Conservation (phyloP, 2,113 vertebrate species). For the Mesocricetus auratus region DNA sequence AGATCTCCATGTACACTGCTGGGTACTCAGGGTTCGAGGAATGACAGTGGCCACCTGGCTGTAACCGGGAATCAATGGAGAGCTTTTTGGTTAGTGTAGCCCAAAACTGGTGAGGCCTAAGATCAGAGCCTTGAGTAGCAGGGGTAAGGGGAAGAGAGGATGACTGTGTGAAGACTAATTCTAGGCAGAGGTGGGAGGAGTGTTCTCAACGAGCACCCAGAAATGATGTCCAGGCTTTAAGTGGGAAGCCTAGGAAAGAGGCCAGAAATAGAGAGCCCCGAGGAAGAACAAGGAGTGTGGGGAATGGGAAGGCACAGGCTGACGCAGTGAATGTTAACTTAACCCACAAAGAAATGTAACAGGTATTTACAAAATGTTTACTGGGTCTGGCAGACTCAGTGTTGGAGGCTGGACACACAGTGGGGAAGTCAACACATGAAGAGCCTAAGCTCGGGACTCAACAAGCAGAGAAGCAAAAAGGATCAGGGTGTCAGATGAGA, state of each 20-base stretch:
- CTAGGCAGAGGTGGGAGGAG: background rate
- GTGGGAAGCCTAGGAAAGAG: background rate
- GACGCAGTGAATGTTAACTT: background rate
- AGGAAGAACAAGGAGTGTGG: background rate
- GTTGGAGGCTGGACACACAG: too few relatives aligned
- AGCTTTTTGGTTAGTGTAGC: background rate
- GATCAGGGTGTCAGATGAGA: background rate
- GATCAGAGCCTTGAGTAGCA: background rate
- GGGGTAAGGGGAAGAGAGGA: too few relatives aligned
- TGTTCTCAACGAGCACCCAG: background rate
- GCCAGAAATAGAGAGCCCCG: background rate
- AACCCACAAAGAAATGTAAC: background rate
- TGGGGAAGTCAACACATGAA: background rate
- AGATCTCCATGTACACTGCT: background rate
- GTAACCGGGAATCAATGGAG: background rate
- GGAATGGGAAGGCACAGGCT: background rate
- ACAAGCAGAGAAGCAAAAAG: background rate
- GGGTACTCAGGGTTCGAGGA: background rate
- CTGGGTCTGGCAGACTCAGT: background rate
- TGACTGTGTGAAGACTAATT: background rate
- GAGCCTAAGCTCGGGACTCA: background rate
- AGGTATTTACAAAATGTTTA: background rate
- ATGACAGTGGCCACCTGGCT: background rate
- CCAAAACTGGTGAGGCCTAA: background rate
- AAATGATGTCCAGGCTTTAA: background rate